Evolutionary conservation across 2,888 invertebrate species (phyloP), one percentile per base, ranked within the genome.

Genomic region (Pristionchus fissidentatus): DNA sequence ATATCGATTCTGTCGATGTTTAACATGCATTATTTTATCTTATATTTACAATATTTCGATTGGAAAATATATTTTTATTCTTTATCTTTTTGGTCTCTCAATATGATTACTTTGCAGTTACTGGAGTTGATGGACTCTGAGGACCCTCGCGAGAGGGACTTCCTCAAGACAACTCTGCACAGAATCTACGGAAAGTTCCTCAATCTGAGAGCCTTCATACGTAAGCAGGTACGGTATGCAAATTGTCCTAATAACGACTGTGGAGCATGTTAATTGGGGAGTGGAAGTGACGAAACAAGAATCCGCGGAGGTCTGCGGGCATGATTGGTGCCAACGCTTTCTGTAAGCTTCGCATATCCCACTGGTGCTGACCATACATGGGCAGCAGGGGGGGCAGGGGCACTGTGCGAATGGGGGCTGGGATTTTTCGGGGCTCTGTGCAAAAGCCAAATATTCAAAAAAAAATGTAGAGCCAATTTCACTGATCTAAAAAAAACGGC

Each of bases 171-270:
- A 92, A 97, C 97, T 92, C 95, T 99, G 93, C 99, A 99, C 94
- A 84, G 98, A 94, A 98, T 99, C 94, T 99, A 99, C 94, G 99
- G 98, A 91, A 99, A 99, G 95, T 99, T 99, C 94, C 95, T 99
- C 93, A 97, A 97, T 88, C 95, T 98, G 93, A 95, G 99, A 93
- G 97, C 98, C 93, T 87, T 86, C 79, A 89, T 89, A 52, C 26
- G 84, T 0, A 62, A 75, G 49, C 77, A 79, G 57, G 77, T 84
- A 8, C 46, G 32, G 2, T 49, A n/a, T n/a, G n/a, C n/a, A n/a
- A n/a, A 19, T 38, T 60, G 5, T 38, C 3, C 29, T 26, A 46
- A 46, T 15, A 70, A 41, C n/a, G 8, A 43, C 1, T 19, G 19
- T 60, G 4, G 10, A 19, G n/a, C 60, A 1, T 15, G 3, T 32